Evolutionary conservation across 2,113 vertebrate species (phyloP).

Genomic region (Passer montanus): DNA sequence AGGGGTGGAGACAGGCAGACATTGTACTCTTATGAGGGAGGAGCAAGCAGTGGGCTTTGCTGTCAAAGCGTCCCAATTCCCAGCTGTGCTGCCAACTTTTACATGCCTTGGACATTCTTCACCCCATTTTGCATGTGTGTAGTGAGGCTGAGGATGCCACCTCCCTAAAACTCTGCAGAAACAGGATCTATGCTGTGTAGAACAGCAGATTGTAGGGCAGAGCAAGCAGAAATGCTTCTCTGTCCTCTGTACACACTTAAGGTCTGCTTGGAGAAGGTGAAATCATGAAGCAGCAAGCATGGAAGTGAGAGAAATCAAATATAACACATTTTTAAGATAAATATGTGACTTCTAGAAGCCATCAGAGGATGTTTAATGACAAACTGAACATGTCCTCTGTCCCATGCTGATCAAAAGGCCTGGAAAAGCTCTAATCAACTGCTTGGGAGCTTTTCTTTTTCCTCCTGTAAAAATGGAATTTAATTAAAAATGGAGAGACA

Average conservation of each 20-base stretch:
- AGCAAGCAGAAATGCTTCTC: neutral
- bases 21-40: neutral
- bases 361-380: neutral
- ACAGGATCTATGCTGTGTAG: rapidly evolving
- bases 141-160: neutral
- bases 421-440: neutral
- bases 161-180: neutral
- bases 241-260: neutral
- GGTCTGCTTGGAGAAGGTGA: neutral
- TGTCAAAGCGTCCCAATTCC: neutral
- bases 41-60: neutral
- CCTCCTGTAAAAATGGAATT: neutral
- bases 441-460: neutral
- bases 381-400: neutral
- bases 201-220: neutral
- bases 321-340: neutral
- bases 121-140: neutral
- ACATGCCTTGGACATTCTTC: neutral
- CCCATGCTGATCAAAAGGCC: neutral
- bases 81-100: neutral
- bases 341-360: neutral
- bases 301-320: neutral
- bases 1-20: neutral
- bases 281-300: neutral
- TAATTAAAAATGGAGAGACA: neutral